phyloP scores from a whole-genome alignment of 53 echinoderm and acorn worm species.

The Antedon mediterranea region DNA sequence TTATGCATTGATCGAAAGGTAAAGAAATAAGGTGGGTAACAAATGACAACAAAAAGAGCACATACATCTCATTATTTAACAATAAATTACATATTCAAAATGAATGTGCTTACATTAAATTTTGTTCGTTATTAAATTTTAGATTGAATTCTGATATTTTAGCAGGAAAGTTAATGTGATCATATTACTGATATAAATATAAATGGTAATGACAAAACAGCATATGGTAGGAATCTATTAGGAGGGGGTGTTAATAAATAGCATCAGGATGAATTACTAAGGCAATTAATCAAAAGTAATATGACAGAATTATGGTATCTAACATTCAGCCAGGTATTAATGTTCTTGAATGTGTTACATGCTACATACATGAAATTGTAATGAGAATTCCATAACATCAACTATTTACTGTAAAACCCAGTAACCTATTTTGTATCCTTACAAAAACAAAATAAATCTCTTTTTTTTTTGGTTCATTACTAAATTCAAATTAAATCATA shows the following conservation, averaged over 20 bases:
- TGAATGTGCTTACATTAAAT: neutral
- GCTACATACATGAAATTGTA: too few relatives aligned
- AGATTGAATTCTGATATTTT: neutral
- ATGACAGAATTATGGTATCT: neutral
- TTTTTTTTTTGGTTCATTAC: too few relatives aligned
- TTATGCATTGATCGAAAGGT: too few relatives aligned
- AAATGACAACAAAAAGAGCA: neutral
- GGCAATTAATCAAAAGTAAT: neutral
- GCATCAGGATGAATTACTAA: neutral
- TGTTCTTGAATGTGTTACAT: neutral
- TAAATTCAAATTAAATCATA: too few relatives aligned
- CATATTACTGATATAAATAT: too few relatives aligned
- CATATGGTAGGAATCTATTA: neutral
- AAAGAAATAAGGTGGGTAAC: neutral
- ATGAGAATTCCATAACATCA: too few relatives aligned
- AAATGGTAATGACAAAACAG: too few relatives aligned
- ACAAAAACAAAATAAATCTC: too few relatives aligned
- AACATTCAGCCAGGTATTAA: neutral
- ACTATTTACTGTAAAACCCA: too few relatives aligned
- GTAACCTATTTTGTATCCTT: too few relatives aligned
- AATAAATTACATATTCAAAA: neutral
- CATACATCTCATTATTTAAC: neutral
- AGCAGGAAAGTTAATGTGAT: neutral
- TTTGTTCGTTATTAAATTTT: neutral
- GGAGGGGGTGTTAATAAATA: neutral